phyloP scores from a whole-genome alignment of 2,113 vertebrate genomes.

The Athene cunicularia region DNA sequence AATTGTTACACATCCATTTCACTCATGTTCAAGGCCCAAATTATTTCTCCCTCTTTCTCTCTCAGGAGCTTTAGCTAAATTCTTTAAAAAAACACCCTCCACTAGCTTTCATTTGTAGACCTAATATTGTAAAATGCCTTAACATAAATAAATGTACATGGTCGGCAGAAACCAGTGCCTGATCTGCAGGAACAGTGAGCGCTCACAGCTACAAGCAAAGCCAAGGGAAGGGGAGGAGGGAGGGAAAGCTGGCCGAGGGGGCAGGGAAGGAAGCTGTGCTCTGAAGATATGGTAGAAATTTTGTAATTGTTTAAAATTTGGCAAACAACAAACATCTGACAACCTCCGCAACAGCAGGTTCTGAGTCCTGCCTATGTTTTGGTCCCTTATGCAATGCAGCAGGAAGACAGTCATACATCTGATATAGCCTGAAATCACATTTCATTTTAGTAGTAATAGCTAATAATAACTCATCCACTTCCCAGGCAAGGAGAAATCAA shows the following conservation, averaged over 20 bases:
- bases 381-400: neutral
- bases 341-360: neutral
- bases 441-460: neutral
- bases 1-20: neutral
- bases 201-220: neutral
- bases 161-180: conserved; percentile 37
- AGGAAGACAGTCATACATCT: neutral
- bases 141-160: neutral
- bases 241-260: conserved; percentile 29
- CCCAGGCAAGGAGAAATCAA: conserved; percentile 17
- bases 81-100: neutral
- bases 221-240: conserved; percentile 30
- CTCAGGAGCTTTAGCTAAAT: neutral
- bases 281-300: conserved; percentile 55
- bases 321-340: conserved; percentile 54
- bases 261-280: conserved; percentile 61
- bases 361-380: neutral
- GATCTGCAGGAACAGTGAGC: neutral
- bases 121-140: neutral
- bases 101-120: neutral
- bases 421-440: conserved; percentile 10
- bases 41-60: neutral
- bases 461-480: conserved; percentile 23
- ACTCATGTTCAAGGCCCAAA: neutral
- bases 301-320: conserved; percentile 59